phyloP scores from a whole-genome alignment of 1,140 invertebrate genomes.

The Probaryconus sp. region DNA sequence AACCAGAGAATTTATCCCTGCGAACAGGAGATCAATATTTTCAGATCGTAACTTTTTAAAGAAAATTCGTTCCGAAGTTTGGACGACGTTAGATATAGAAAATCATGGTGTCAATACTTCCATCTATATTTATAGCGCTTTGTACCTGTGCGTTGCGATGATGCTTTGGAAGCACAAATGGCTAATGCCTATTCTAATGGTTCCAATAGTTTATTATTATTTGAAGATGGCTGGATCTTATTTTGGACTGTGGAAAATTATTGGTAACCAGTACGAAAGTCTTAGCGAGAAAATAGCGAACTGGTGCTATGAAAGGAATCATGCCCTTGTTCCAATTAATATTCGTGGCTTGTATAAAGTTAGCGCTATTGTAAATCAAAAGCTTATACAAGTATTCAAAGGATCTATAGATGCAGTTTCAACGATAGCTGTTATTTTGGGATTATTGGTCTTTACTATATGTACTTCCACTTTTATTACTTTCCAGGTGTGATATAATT shows the following conservation, averaged over 20 bases:
- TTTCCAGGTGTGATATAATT: constrained; percentile 78
- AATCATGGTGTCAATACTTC: constrained; percentile 77
- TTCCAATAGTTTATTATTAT: constrained; percentile 83
- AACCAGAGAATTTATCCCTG: constrained; percentile 18
- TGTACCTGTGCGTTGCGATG: constrained; percentile 84
- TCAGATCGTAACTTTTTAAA: constrained; percentile 69
- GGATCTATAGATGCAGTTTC: constrained; percentile 81
- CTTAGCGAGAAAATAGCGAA: constrained; percentile 59
- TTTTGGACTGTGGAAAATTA: constrained; percentile 76
- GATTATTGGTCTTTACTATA: constrained; percentile 77
- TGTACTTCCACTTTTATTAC: constrained; percentile 80
- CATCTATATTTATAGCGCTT: constrained; percentile 82
- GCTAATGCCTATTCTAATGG: constrained; percentile 82
- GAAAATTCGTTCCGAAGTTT: constrained; percentile 75
- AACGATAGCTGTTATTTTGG: constrained; percentile 80
- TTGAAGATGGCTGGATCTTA: constrained; percentile 80
- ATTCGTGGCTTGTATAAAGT: constrained; percentile 80
- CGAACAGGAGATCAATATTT: constrained; percentile 37
- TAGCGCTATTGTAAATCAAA: constrained; percentile 77
- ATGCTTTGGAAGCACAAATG: constrained; percentile 85
- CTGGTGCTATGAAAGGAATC: constrained; percentile 77
- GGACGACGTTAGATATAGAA: constrained; percentile 77
- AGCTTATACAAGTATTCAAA: constrained; percentile 76
- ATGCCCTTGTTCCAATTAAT: constrained; percentile 80
- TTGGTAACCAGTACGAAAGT: constrained; percentile 63